Percentiles rank a stretch among this genome's conserved stretches.
Evolutionary conservation across 2,797 vertebrate species (phyloP).

Genomic region (Enteromius trimaculatus): DNA sequence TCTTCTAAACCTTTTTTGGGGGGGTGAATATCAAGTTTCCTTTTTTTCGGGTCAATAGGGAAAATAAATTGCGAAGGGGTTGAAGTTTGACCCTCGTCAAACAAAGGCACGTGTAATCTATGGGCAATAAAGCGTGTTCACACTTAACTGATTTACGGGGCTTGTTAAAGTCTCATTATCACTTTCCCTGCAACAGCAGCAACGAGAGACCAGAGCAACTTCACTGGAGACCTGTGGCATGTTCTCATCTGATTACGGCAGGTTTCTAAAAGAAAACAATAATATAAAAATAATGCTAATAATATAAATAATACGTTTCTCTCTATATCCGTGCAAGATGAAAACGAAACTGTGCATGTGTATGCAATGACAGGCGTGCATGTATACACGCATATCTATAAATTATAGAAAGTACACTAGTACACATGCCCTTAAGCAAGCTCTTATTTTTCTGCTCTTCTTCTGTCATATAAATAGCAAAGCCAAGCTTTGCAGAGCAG

Average conservation of each 20-base stretch:
- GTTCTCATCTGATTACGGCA: background rate
- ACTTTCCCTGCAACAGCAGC: constrained; percentile 73
- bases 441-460: constrained; percentile 19
- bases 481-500: constrained; percentile 22
- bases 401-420: constrained; percentile 15
- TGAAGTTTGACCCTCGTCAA: constrained; percentile 62
- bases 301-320: background rate
- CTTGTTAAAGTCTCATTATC: constrained; percentile 85
- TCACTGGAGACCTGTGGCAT: constrained; percentile 19
- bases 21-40: constrained; percentile 37
- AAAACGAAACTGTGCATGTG: background rate
- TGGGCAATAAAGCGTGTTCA: constrained; percentile 67
- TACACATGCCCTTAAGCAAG: constrained; percentile 40
- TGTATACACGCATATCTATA: constrained; percentile 26
- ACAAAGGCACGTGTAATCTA: constrained; percentile 70
- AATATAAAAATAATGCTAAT: too few species aligned
- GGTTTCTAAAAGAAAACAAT: background rate
- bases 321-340: background rate
- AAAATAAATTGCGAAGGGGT: constrained; percentile 33
- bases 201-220: constrained; percentile 43
- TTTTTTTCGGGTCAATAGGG: constrained; percentile 26
- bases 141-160: constrained; percentile 81
- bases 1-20: background rate
- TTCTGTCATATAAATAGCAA: constrained; percentile 37
- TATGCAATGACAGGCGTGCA: background rate